Conservation (phyloP, 2,113 vertebrate species). For the Scomber scombrus region DNA sequence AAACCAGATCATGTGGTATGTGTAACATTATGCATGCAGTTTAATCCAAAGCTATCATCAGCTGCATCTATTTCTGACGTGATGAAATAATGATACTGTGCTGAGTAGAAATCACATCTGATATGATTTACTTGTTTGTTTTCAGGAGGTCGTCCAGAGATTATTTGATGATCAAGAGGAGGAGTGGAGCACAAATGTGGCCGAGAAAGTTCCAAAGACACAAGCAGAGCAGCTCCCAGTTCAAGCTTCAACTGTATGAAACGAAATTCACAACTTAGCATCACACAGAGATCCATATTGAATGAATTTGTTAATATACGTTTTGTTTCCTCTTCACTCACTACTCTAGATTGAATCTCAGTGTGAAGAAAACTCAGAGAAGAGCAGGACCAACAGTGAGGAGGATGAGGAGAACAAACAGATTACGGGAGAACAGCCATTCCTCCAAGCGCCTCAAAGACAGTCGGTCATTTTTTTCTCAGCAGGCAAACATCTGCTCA, state of each 20-base stretch:
- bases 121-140: slow-evolving; percentile 10
- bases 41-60: neutral
- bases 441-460: slow-evolving; percentile 74
- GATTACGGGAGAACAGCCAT: slow-evolving; percentile 53
- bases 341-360: slow-evolving; percentile 50
- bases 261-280: neutral
- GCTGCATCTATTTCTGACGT: neutral
- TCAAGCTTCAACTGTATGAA: slow-evolving; percentile 65
- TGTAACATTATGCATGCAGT: too few species aligned
- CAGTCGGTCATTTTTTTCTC: slow-evolving; percentile 86
- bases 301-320: neutral
- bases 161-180: slow-evolving; percentile 81
- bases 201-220: slow-evolving; percentile 15
- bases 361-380: slow-evolving; percentile 32
- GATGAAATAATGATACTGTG: neutral
- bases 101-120: neutral
- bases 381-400: neutral
- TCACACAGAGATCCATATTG: neutral
- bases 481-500: slow-evolving; percentile 73
- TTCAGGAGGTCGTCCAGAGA: slow-evolving; percentile 79
- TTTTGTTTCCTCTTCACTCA: neutral
- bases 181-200: slow-evolving; percentile 32
- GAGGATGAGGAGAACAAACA: slow-evolving; percentile 8
- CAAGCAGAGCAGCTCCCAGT: slow-evolving; percentile 24
- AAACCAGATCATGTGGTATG: too few species aligned